phyloP scores from a whole-genome alignment of 2,888 invertebrate species.

The Uropetala carovei region DNA sequence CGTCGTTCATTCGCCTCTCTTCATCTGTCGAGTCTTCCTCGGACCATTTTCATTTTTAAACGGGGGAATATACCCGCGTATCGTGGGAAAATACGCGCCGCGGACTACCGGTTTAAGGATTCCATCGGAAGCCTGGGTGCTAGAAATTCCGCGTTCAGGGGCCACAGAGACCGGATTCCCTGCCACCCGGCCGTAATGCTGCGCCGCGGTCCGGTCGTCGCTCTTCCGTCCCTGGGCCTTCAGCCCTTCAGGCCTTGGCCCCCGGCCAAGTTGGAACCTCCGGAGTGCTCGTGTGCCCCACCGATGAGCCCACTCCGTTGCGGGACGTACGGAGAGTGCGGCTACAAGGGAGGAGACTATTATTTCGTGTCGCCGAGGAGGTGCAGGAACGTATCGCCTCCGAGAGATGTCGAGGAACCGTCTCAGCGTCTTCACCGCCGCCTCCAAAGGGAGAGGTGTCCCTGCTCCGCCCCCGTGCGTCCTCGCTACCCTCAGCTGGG shows the following conservation, averaged over 20 bases:
- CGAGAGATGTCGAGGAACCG: not conserved
- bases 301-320: constrained; percentile 2
- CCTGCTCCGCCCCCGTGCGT: not conserved
- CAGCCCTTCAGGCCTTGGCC: constrained; percentile 60
- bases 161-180: constrained; percentile 29
- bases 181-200: constrained; percentile 30
- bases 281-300: constrained; percentile 3
- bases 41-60: not conserved
- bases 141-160: not conserved
- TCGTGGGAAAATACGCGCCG: not conserved
- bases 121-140: constrained; percentile 43
- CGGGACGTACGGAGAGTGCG: constrained; percentile 56
- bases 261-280: not conserved
- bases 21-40: not conserved
- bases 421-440: not conserved
- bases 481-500: not conserved
- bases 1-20: not conserved
- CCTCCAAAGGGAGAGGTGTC: not conserved
- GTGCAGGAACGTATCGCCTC: constrained; percentile 71
- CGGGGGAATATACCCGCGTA: not conserved
- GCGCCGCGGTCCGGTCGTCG: constrained; percentile 43
- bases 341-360: constrained; percentile 76
- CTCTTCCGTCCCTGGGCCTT: constrained; percentile 51
- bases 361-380: constrained; percentile 85
- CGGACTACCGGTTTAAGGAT: not conserved